A percentile compares a stretch with the other conserved stretches of the same genome.
Evolutionary conservation across 2,797 vertebrate species (phyloP).

Genomic region (Liparis tanakae): DNA sequence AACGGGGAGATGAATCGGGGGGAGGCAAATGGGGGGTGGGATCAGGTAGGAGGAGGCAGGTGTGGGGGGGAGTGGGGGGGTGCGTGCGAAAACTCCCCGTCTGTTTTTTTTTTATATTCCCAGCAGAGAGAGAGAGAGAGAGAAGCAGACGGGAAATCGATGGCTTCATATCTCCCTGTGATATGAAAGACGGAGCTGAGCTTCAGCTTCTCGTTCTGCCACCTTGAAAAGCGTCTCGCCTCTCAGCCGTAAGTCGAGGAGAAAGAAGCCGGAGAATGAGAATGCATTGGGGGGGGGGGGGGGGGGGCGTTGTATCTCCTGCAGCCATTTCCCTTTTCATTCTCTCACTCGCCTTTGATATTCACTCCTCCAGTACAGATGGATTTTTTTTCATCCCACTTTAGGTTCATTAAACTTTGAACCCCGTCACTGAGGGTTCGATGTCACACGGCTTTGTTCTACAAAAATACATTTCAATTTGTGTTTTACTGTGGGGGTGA

Average conservation of each 20-base stretch:
- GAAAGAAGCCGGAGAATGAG: slow-evolving; percentile 33
- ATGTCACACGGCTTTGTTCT: too few relatives aligned
- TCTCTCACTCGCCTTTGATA: background rate
- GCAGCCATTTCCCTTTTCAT: slow-evolving; percentile 15
- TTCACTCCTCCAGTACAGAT: background rate
- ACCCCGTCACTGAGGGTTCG: too few relatives aligned
- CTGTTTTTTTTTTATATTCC: slow-evolving; percentile 80
- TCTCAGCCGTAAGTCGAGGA: slow-evolving; percentile 51
- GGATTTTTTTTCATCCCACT: background rate
- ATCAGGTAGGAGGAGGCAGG: background rate
- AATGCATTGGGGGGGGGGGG: slow-evolving; percentile 12
- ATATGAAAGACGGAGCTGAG: slow-evolving; percentile 72
- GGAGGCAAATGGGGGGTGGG: background rate
- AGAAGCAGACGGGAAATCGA: slow-evolving; percentile 82
- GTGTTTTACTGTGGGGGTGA: too few relatives aligned
- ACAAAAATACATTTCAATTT: too few relatives aligned
- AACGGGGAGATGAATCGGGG: background rate
- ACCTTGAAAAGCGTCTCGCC: slow-evolving; percentile 58
- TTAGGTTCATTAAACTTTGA: background rate
- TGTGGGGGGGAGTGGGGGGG: background rate
- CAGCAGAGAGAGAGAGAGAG: slow-evolving; percentile 69
- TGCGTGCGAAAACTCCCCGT: slow-evolving; percentile 68
- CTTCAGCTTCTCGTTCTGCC: slow-evolving; percentile 37
- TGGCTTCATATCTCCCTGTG: slow-evolving; percentile 73
- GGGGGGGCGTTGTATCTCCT: slow-evolving; percentile 1